Base-by-base conservation (phyloP, 2,113 vertebrate genomes). In the Trematocara variabile region DNA sequence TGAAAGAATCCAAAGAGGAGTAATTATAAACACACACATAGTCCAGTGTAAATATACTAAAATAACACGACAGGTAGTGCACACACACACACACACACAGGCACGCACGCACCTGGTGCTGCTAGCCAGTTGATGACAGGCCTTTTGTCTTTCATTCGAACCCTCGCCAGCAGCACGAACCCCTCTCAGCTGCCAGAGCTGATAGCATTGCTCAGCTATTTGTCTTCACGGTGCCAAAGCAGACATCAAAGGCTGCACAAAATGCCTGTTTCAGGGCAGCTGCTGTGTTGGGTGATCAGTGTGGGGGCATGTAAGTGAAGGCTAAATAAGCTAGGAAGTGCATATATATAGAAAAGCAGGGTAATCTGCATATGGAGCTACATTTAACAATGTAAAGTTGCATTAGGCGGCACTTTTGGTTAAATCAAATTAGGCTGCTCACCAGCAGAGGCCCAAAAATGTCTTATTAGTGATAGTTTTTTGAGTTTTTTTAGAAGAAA, bases 181-280 rank as follows among this genome's bases (percentile, higher is more conserved):
- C 18, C 39, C 28, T 28, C 18, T 81, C 79, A 16, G 86, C 84
- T 89, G 81, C 85, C 90, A 85, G 56, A 68, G 83, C 79, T 34
- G 82, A 91, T 75, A 83, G 79, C n/a, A 14, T 11, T 8, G 84
- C 86, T 83, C 77, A 10, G 58, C 54, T 89, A 33, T 93, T 90
- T 92, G 78, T 89, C 79, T 84, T 48, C 37, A 4, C 5, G 18
- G 73, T 82, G 80, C 84, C 91, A 89, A 82, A 91, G 82, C 65
- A 53, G 81, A 88, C 93, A 82, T 91, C 50, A 91, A 80, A 84
- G 63, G 48, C 56, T 52, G 48, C 68, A 53, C 28, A 16, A 44
- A 79, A 46, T 37, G 37, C 68, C 52, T 33, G 75, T 81, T 89
- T 53, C 8, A 39, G 82, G n/a, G 56, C 84, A 50, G 52, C 84